Conservation (phyloP, 2,113 vertebrate genomes). For the Oriolus oriolus region DNA sequence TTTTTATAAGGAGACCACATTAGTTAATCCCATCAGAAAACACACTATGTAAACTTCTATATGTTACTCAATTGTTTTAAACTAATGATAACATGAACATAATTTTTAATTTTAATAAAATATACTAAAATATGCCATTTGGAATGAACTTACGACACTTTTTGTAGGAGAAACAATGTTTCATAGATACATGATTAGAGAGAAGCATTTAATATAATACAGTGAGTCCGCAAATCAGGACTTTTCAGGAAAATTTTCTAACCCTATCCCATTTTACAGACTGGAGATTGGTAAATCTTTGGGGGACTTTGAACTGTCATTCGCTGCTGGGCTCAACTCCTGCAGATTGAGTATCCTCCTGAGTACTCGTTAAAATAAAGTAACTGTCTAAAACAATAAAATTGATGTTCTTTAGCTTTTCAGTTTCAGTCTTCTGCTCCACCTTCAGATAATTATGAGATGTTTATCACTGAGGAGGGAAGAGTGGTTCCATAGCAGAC, state of each 20-base stretch:
- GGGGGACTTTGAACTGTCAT: background rate
- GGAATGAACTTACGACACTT: background rate
- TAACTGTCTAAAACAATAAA: background rate
- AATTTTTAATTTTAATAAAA: background rate
- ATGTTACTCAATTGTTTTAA: background rate
- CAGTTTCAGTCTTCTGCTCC: background rate
- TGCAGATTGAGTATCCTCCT: background rate
- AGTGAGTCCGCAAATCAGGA: background rate
- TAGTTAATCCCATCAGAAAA: background rate
- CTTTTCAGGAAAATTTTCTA: background rate
- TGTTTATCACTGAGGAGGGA: background rate
- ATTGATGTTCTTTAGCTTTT: background rate
- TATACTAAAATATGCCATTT: background rate
- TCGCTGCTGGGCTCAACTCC: background rate
- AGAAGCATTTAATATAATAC: background rate
- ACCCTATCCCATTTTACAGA: background rate
- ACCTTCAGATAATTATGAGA: background rate
- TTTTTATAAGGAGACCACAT: background rate
- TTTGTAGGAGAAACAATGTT: background rate
- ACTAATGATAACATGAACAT: background rate
- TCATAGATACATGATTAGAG: background rate
- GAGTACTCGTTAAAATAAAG: slow-evolving; percentile 32
- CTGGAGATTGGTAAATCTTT: background rate
- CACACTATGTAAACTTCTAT: background rate
- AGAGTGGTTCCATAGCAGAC: background rate